These are phyloP conservation scores for Acanthornis magna DNA, from an alignment of 2,797 vertebrate genomes.

Conservation along the genomic window DNA sequence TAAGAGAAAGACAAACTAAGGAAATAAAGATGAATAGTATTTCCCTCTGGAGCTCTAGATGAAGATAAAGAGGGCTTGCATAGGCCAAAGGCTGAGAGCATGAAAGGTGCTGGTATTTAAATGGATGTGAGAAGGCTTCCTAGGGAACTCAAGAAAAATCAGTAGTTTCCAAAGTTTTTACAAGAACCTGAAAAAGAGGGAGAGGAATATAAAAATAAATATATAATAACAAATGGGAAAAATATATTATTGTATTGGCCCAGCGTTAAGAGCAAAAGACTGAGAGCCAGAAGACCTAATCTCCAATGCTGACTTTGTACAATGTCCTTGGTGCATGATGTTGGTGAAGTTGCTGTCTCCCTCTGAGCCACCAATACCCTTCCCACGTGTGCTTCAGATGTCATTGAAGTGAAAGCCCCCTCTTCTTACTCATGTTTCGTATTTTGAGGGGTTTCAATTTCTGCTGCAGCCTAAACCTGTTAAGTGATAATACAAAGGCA, in stretches of 20 bases:
- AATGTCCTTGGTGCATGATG: neutral
- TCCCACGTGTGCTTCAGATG: neutral
- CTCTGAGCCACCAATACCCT: neutral
- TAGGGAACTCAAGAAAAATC: neutral
- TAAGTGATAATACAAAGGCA: neutral
- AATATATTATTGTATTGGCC: neutral
- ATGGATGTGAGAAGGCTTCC: neutral
- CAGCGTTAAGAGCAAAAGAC: neutral
- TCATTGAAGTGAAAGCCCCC: neutral
- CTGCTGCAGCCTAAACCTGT: neutral
- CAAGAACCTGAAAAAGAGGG: neutral
- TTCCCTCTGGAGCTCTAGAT: neutral
- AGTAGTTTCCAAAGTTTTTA: neutral
- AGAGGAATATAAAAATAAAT: neutral
- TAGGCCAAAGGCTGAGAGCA: neutral
- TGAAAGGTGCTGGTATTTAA: neutral
- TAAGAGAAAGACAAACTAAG: neutral
- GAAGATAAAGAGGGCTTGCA: neutral
- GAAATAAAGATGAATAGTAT: neutral
- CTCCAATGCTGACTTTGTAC: neutral
- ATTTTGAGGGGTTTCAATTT: neutral
- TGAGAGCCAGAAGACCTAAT: neutral
- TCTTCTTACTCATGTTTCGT: neutral
- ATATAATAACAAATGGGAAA: neutral
- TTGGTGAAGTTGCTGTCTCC: neutral